Evolutionary conservation across 2,888 invertebrate species (phyloP).

Genomic region (Mimumesa dahlbomi): DNA sequence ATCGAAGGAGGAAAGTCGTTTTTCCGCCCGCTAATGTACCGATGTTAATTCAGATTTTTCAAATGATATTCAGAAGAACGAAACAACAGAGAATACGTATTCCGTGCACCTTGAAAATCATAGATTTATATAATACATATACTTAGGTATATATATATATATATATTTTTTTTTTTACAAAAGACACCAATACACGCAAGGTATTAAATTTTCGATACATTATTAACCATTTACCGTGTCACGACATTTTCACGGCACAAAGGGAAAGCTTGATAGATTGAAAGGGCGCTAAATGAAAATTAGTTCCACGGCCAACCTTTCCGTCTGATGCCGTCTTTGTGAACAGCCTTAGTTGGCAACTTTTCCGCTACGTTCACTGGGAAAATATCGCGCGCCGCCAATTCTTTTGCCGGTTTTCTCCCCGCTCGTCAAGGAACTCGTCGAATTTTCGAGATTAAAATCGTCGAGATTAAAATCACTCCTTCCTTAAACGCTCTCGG

Average conservation of each 20-base stretch:
- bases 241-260: constrained; percentile 4
- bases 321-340: constrained; percentile 2
- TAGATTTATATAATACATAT: no score
- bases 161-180: no score
- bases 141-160: no score
- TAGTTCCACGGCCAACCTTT: constrained; percentile 12
- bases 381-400: constrained; percentile 8
- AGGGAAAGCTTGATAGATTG: constrained; percentile 7
- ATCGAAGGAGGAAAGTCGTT: no score
- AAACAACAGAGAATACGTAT: no score
- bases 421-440: not conserved
- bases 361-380: constrained; percentile 23
- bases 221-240: constrained; percentile 10
- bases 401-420: constrained; percentile 4
- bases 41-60: no score
- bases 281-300: constrained; percentile 22
- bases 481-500: constrained; percentile 7
- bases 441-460: constrained; percentile 13
- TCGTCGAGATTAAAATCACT: constrained; percentile 17
- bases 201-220: constrained; percentile 7
- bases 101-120: no score
- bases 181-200: not conserved
- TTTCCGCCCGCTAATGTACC: no score
- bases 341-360: constrained; percentile 22
- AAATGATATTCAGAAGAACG: no score